Evolutionary conservation across 2,888 invertebrate genomes (phyloP).

Genomic region (Monopis laevigella): DNA sequence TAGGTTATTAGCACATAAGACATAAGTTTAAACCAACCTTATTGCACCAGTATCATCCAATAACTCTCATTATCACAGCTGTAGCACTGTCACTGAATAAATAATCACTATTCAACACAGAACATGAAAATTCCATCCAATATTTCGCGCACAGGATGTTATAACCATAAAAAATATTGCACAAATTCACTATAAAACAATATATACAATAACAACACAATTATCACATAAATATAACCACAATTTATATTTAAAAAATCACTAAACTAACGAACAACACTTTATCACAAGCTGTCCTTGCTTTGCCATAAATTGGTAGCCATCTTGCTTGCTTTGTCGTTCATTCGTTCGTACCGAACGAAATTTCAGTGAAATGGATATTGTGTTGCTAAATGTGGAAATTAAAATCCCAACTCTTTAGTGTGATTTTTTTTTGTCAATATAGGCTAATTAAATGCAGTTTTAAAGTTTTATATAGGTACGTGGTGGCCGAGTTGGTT

Average conservation of each 20-base stretch:
- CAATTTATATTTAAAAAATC: slow-evolving; percentile 46
- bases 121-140: slow-evolving; percentile 55
- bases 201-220: slow-evolving; percentile 44
- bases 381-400: no score
- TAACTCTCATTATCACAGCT: slow-evolving; percentile 49
- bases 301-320: slow-evolving; percentile 64
- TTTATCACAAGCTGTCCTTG: slow-evolving; percentile 42
- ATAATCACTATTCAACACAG: slow-evolving; percentile 63
- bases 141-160: slow-evolving; percentile 54
- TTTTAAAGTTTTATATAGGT: no score
- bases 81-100: slow-evolving; percentile 55
- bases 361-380: no score
- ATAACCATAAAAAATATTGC: slow-evolving; percentile 35
- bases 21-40: no score
- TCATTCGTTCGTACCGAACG: no score
- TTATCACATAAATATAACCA: slow-evolving; percentile 49
- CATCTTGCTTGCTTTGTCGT: slow-evolving; percentile 61
- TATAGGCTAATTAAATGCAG: not conserved
- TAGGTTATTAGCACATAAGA: no score
- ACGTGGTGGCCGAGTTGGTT: no score
- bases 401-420: no score
- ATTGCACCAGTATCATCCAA: slow-evolving; percentile 60
- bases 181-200: slow-evolving; percentile 41
- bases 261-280: slow-evolving; percentile 48
- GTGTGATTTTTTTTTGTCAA: no score